A percentile compares a stretch with the other conserved stretches of the same genome.
Conservation (phyloP, 2,797 vertebrate genomes). For the Onychomys arenicola region DNA sequence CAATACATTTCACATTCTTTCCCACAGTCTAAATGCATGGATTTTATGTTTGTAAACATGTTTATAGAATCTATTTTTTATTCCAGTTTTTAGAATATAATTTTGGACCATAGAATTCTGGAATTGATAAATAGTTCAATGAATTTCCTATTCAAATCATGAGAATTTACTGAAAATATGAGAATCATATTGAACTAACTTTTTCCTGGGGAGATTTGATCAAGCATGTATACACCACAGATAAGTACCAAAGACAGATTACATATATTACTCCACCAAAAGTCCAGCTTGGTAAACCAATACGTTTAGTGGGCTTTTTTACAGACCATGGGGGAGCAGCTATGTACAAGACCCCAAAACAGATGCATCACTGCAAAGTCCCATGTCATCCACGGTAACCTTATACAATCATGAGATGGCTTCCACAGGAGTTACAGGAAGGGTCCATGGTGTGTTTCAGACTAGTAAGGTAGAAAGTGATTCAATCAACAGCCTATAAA, state of each 20-base stretch:
- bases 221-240: not conserved
- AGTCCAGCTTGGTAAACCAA: not conserved
- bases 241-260: not conserved
- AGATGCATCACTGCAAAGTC: not conserved
- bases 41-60: not conserved
- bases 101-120: not conserved
- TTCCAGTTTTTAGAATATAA: not conserved
- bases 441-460: not conserved
- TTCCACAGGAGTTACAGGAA: not conserved
- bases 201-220: not conserved
- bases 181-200: not conserved
- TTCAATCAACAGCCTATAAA: not conserved
- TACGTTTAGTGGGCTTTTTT: not conserved
- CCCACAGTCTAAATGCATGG: not conserved
- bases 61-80: not conserved
- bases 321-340: not conserved
- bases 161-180: constrained; percentile 4
- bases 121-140: not conserved
- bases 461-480: not conserved
- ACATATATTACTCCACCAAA: not conserved
- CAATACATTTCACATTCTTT: not conserved
- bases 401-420: not conserved
- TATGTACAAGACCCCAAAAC: not conserved
- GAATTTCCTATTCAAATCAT: not conserved
- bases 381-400: not conserved